phyloP scores from a whole-genome alignment of 2,888 invertebrate genomes.

The Tortrix viridana region DNA sequence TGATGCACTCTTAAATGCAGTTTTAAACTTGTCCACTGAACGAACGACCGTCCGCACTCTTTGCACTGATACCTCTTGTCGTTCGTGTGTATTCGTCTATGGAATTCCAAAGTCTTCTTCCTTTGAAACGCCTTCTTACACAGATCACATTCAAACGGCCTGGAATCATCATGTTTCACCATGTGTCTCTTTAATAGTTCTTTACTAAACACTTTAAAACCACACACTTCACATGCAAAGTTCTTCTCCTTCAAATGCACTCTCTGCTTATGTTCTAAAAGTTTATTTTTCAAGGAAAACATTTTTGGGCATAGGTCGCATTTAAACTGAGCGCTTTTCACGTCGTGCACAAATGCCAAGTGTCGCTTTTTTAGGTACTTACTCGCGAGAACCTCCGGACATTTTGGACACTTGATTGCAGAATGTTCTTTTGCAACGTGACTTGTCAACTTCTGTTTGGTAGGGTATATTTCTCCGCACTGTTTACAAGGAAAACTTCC shows the following conservation, averaged over 20 bases:
- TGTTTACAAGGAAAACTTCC: conserved; percentile 48
- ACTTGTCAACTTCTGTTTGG: conserved; percentile 46
- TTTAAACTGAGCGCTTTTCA: conserved; percentile 58
- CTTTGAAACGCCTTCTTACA: conserved; percentile 85
- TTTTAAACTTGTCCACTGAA: conserved; percentile 83
- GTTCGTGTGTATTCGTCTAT: conserved; percentile 82
- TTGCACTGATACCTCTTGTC: conserved; percentile 80
- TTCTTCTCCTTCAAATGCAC: conserved; percentile 68
- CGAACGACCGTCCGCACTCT: conserved; percentile 82
- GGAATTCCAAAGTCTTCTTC: conserved; percentile 81
- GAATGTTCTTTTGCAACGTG: conserved; percentile 44
- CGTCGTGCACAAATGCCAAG: conserved; percentile 64
- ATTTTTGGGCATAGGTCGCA: conserved; percentile 65
- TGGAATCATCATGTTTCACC: conserved; percentile 81
- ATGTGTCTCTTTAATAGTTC: conserved; percentile 80
- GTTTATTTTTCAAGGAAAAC: conserved; percentile 58
- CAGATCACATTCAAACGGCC: conserved; percentile 82
- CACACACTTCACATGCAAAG: conserved; percentile 66
- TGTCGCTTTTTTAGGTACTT: conserved; percentile 65
- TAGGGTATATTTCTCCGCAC: conserved; percentile 46
- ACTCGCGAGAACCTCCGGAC: conserved; percentile 59
- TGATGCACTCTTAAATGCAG: conserved; percentile 82
- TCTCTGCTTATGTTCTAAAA: conserved; percentile 61
- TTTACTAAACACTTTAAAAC: conserved; percentile 67
- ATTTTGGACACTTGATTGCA: conserved; percentile 60